Evolutionary conservation across 2,797 vertebrate species (phyloP), one percentile per base, ranked within the genome.

Genomic region (Neopelma chrysocephalum): DNA sequence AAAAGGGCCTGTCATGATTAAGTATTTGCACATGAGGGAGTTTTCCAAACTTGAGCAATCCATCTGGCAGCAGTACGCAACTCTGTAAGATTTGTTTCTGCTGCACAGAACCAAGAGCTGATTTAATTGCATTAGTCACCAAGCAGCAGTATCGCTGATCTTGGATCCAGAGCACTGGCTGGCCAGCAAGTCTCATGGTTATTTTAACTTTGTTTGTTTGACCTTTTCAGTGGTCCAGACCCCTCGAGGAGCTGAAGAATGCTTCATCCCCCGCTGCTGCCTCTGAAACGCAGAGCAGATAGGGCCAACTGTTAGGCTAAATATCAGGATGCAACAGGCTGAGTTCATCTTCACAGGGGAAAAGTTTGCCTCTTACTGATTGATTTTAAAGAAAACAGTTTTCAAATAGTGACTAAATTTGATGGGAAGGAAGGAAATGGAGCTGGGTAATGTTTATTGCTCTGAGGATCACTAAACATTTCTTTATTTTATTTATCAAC

Each of bases 11-110:
- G 80, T 89, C 47, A 16, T 95, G 97, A 97, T 97, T 76, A 93
- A 97, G 81, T 96, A 23, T 82, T 95, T 95, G 96, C 27, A 2
- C 86, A 96, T 23, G 65, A 92, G 88, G 96, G 72, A 78, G 87
- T 78, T 86, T 96, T 98, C 97, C 98, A 98, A 69, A 87, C 83
- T 97, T 98, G 96, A 97, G 98, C 97, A 98, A 98, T 97, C 94
- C 94, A 53, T 97, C 93, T 98, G 97, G 98, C 97, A 96, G 75
- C 81, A 65, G 88, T 29, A 29, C 9, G 3, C 82, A 72, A 60
- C 0, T 17, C 96, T 89, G 29, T 85, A 83, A 94, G 97, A 76
- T 93, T 91, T 95, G 91, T 96, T 98, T 89, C 87, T 82, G 83
- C 40, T 19, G 54, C 10, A 31, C 27, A 13, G 83, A 83, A 96